A percentile compares a stretch with the other conserved stretches of the same genome.
Conservation (phyloP, 2,797 vertebrate genomes). For the Threskiornis aethiopicus region DNA sequence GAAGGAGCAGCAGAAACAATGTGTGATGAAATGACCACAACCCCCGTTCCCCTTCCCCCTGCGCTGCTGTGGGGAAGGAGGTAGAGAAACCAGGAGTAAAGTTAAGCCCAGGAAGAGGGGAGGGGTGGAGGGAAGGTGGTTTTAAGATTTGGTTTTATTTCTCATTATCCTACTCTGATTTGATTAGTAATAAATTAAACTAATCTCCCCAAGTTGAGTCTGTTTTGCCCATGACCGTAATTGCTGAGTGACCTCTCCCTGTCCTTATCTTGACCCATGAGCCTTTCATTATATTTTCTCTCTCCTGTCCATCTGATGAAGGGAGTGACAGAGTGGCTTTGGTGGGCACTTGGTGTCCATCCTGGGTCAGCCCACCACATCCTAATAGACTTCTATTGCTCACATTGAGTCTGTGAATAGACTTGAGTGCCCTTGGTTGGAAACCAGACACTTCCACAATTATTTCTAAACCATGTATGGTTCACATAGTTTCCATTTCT, state of each 20-base stretch:
- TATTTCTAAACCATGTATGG: background rate
- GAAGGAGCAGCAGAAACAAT: background rate
- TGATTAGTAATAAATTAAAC: background rate
- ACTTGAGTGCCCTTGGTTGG: background rate
- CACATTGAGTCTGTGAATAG: background rate
- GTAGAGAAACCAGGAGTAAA: background rate
- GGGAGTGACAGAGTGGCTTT: too few relatives aligned
- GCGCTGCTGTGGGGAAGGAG: rapidly evolving
- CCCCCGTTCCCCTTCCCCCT: background rate
- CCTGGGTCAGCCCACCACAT: background rate
- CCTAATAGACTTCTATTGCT: background rate
- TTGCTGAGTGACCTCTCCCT: background rate
- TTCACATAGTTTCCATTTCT: background rate
- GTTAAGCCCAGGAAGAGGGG: background rate
- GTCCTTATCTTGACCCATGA: background rate
- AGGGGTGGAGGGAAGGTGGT: background rate
- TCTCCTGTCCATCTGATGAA: background rate
- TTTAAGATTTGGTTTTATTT: background rate
- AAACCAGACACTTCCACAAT: background rate
- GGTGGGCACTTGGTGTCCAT: too few relatives aligned
- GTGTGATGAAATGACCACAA: background rate
- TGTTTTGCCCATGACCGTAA: background rate
- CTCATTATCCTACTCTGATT: background rate
- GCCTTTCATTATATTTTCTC: background rate
- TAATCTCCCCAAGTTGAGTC: background rate